A percentile compares a stretch with the other conserved stretches of the same genome.
Evolutionary conservation across 2,888 invertebrate genomes (phyloP).

Genomic region (Polydesmus complanatus): DNA sequence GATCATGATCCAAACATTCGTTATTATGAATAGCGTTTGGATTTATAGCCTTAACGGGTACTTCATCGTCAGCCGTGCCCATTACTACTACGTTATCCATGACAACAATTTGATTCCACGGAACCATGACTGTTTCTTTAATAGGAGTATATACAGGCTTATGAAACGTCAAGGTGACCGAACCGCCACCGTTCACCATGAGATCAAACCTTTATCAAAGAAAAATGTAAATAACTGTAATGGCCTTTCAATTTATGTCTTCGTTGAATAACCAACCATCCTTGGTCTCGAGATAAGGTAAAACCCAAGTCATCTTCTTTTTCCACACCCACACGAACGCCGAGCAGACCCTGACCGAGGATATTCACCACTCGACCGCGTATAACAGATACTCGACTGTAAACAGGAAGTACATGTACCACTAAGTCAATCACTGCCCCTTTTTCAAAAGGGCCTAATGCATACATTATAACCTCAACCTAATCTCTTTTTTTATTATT

Average conservation of each 20-base stretch:
- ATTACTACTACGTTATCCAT: constrained; percentile 66
- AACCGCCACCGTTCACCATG: constrained; percentile 96
- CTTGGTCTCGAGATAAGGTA: constrained; percentile 51
- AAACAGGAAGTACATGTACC: constrained; percentile 17
- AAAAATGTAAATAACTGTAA: background rate
- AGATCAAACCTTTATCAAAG: constrained; percentile 61
- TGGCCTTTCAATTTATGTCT: background rate
- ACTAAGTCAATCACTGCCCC: background rate
- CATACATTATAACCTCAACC: background rate
- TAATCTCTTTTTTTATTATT: background rate
- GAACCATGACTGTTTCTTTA: constrained; percentile 75
- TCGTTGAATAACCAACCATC: constrained; percentile 23
- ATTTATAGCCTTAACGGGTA: constrained; percentile 15
- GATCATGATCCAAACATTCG: constrained; percentile 74
- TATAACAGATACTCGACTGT: constrained; percentile 91
- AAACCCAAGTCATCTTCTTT: constrained; percentile 84
- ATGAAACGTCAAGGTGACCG: constrained; percentile 87
- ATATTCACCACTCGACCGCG: constrained; percentile 84
- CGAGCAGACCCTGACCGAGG: constrained; percentile 84
- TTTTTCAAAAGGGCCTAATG: background rate
- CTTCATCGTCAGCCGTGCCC: constrained; percentile 58
- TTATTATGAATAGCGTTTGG: background rate
- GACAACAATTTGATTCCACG: constrained; percentile 93
- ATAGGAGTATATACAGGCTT: constrained; percentile 78
- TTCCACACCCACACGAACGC: constrained; percentile 86